phyloP scores from a whole-genome alignment of 1,140 invertebrate genomes.

The Lepidurus couesii region DNA sequence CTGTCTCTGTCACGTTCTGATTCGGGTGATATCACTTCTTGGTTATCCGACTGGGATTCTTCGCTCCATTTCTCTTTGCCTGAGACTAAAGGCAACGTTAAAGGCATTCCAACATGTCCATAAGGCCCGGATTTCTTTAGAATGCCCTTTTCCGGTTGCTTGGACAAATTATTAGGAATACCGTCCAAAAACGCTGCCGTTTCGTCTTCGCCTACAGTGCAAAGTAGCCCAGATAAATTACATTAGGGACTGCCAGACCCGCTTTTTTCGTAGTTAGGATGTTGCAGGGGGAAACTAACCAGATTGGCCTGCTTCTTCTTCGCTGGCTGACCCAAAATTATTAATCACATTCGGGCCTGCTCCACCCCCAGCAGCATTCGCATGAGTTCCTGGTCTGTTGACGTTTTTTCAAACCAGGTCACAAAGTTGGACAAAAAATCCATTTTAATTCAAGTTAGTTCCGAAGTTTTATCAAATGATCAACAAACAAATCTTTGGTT shows the following conservation, averaged over 20 bases:
- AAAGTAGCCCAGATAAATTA: conserved; percentile 10
- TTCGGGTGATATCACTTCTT: conserved; percentile 49
- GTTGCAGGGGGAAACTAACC: conserved; percentile 47
- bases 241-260: background rate
- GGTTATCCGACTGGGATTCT: conserved; percentile 64
- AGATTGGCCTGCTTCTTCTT: conserved; percentile 63
- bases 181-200: conserved; percentile 70
- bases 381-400: background rate
- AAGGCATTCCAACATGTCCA: conserved; percentile 18
- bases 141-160: conserved; percentile 76
- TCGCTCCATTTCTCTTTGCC: conserved; percentile 56
- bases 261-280: background rate
- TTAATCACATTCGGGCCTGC: background rate
- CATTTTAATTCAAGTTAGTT: background rate
- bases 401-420: background rate
- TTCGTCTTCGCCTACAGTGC: conserved; percentile 63
- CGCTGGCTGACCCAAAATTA: conserved; percentile 56
- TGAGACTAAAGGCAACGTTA: conserved; percentile 25
- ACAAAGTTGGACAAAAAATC: background rate
- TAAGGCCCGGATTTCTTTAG: conserved; percentile 73
- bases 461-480: background rate
- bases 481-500: conserved; percentile 11
- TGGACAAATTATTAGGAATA: conserved; percentile 62
- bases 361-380: background rate
- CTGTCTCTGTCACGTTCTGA: conserved; percentile 26